Evolutionary conservation across 2,888 invertebrate species (phyloP).

Genomic region (Hydrotaea cyrtoneurina): DNA sequence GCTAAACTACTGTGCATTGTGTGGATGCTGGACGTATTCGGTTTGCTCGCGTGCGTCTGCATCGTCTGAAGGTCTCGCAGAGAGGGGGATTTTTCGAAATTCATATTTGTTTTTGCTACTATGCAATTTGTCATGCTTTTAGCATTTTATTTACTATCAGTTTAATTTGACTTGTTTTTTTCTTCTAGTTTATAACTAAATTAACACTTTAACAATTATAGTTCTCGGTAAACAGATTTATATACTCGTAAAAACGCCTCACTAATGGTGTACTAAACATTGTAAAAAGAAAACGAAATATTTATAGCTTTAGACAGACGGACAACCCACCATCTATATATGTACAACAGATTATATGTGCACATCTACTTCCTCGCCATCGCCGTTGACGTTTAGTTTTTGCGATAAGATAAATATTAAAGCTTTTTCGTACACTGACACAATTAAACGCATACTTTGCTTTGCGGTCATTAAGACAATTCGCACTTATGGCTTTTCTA

Average conservation of each 20-base stretch:
- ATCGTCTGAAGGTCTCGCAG: neutral
- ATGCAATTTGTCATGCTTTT: slow-evolving; percentile 3
- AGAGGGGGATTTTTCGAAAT: neutral
- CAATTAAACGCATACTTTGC: neutral
- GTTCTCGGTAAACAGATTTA: neutral
- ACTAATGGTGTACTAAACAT: neutral
- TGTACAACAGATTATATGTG: too few species aligned
- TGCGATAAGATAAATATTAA: slow-evolving; percentile 4
- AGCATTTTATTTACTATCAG: neutral
- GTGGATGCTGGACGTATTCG: neutral
- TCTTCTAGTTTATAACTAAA: neutral
- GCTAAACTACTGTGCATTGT: neutral
- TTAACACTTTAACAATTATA: neutral
- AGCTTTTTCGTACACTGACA: slow-evolving; percentile 1
- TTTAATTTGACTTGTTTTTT: neutral
- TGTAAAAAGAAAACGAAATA: neutral
- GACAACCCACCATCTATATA: too few species aligned
- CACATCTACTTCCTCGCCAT: neutral
- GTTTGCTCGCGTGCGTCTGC: neutral
- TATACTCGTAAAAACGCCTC: neutral
- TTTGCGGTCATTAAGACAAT: neutral
- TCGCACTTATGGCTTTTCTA: neutral
- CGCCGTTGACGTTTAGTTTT: neutral
- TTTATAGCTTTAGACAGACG: slow-evolving; percentile 11
- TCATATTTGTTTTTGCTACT: neutral